Conservation (phyloP, 2,797 vertebrate genomes). For the Astyanax mexicanus region DNA sequence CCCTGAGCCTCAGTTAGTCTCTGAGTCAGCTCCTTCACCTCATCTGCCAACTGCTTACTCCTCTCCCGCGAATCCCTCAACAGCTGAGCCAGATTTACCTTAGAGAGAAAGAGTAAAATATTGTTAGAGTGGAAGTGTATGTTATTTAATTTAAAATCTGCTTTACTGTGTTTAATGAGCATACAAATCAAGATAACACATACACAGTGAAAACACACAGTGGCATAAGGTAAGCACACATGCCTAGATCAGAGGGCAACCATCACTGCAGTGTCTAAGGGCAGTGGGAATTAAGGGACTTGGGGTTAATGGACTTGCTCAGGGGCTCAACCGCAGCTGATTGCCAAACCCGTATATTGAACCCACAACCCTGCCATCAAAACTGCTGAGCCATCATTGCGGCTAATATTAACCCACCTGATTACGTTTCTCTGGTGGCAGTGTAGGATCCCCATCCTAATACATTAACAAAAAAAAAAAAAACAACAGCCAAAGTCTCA, state of each 20-base stretch:
- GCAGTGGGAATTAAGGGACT: too few species aligned
- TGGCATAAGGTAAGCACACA: too few species aligned
- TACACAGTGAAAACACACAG: too few species aligned
- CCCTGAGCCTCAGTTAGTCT: conserved; percentile 92
- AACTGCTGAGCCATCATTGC: too few species aligned
- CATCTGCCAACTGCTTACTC: conserved; percentile 87
- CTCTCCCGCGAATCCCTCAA: conserved; percentile 89
- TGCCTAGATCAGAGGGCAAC: too few species aligned
- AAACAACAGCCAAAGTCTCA: not conserved
- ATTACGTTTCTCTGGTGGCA: conserved; percentile 96
- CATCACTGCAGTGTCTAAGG: too few species aligned
- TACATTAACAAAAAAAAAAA: conserved; percentile 45
- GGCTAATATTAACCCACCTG: too few species aligned
- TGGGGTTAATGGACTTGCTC: too few species aligned
- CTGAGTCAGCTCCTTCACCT: conserved; percentile 93
- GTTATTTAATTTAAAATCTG: not conserved
- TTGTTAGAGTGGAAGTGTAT: not conserved
- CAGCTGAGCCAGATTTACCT: conserved; percentile 94
- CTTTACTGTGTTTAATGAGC: not conserved
- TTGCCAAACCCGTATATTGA: too few species aligned
- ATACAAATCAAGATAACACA: not conserved
- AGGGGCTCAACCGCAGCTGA: too few species aligned
- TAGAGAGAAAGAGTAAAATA: conserved; percentile 15
- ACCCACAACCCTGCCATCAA: too few species aligned
- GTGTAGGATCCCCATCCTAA: conserved; percentile 92